Evolutionary conservation across 2,797 vertebrate genomes (phyloP), one percentile per base, ranked within the genome.

Genomic region (Natrix natrix): DNA sequence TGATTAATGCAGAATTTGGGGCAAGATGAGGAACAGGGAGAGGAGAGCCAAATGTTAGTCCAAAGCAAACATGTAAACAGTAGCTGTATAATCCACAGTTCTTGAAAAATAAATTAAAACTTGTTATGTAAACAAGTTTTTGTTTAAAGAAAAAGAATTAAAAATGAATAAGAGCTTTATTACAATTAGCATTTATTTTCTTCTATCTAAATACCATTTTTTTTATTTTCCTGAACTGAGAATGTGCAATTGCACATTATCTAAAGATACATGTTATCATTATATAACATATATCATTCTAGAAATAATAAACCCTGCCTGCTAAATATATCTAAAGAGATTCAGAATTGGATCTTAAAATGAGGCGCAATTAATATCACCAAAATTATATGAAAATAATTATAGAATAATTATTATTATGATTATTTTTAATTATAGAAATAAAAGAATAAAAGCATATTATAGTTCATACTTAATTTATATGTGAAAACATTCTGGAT

Each of bases 211-310:
- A 86, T 91, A 22, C 86, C 0, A 93, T 93, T 55, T 57, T 57
- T 57, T 54, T 1, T 1, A 88, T 78, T 26, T 6, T 69, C n/a
- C 22, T 52, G 1, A 26, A 59, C 86, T 3, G 90, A 92, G 55
- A 93, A 54, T 66, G 55, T 28, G 26, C 91, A 89, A 93, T 16
- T 24, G 87, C 17, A 88, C 13, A 90, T 92, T 26, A 89, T 63
- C 43, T 74, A 12, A 57, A 91, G 0, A 0, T 14, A 56, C 87
- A 5, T 59, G 61, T 78, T 0, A 88, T 2, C 12, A 86, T 0
- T 48, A 2, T 43, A 43, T 43, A 43, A 43, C 43, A 43, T 43
- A 43, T 43, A 88, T 2, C 12, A 86, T 0, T 48, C 60, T 0
- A 55, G 78, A 93, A 94, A 93, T 78, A 94, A 66, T 13, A 90